Conservation (phyloP, 2,113 vertebrate species). For the Triplophysa rosa region DNA sequence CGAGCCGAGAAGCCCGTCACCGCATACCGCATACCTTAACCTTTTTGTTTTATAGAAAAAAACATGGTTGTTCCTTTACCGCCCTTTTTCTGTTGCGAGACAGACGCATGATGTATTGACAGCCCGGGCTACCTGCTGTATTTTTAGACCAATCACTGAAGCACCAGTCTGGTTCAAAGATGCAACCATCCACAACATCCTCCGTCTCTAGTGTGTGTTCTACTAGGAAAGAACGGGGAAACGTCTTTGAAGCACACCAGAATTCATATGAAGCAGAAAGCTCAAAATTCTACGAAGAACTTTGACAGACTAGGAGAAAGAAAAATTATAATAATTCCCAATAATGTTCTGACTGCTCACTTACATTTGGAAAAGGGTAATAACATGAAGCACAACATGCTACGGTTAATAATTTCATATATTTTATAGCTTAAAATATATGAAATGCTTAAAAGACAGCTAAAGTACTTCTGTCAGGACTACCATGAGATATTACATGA, state of each 20-base stretch:
- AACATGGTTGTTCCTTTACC: slow-evolving; percentile 26
- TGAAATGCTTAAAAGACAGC: no score
- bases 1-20: neutral
- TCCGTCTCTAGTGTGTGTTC: slow-evolving; percentile 14
- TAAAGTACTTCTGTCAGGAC: no score
- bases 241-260: slow-evolving; percentile 3
- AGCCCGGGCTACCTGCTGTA: slow-evolving; percentile 36
- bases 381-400: no score
- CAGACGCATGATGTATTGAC: slow-evolving; percentile 25
- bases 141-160: slow-evolving; percentile 45
- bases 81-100: neutral
- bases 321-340: neutral
- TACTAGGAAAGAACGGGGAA: neutral
- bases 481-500: no score
- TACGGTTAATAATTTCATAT: no score
- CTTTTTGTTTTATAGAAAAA: slow-evolving; percentile 35
- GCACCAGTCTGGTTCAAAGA: slow-evolving; percentile 45
- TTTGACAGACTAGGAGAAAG: neutral
- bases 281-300: neutral
- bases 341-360: neutral
- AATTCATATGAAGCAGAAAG: slow-evolving; percentile 15
- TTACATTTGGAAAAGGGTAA: no score
- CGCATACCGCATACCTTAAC: neutral
- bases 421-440: no score
- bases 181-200: slow-evolving; percentile 41